phyloP scores from a whole-genome alignment of 2,888 invertebrate species.

The Thyatira batis region DNA sequence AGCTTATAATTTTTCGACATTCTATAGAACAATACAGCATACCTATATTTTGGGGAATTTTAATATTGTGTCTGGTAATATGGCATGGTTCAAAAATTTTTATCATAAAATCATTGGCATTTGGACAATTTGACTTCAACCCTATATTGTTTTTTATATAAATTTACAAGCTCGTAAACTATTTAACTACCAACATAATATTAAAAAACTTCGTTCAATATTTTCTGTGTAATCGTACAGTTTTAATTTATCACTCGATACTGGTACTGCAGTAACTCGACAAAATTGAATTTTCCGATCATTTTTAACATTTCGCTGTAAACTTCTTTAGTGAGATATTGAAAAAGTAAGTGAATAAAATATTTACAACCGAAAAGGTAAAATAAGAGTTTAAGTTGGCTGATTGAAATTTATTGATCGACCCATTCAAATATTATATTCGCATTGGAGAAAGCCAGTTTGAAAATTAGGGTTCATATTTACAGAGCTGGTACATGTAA shows the following conservation, averaged over 20 bases:
- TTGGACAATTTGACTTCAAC: neutral
- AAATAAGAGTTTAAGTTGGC: constrained; percentile 7
- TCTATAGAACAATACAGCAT: too few species aligned
- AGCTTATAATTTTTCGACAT: too few species aligned
- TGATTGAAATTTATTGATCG: neutral
- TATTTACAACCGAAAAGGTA: neutral
- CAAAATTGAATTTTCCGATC: constrained; percentile 2
- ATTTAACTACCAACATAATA: neutral
- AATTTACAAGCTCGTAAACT: neutral
- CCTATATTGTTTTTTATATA: neutral
- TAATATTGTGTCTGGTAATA: neutral
- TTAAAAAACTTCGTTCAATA: constrained; percentile 2
- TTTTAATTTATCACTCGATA: constrained; percentile 1
- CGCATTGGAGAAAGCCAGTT: neutral
- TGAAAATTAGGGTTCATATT: neutral
- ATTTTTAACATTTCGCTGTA: neutral
- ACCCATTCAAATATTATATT: neutral
- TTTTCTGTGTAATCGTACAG: neutral
- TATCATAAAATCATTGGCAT: neutral
- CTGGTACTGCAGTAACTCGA: neutral
- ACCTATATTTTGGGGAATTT: neutral
- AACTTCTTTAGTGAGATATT: neutral
- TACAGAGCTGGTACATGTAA: neutral
- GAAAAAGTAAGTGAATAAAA: neutral
- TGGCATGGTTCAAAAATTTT: neutral